phyloP scores from a whole-genome alignment of 2,797 vertebrate genomes.

The Potorous gilbertii region DNA sequence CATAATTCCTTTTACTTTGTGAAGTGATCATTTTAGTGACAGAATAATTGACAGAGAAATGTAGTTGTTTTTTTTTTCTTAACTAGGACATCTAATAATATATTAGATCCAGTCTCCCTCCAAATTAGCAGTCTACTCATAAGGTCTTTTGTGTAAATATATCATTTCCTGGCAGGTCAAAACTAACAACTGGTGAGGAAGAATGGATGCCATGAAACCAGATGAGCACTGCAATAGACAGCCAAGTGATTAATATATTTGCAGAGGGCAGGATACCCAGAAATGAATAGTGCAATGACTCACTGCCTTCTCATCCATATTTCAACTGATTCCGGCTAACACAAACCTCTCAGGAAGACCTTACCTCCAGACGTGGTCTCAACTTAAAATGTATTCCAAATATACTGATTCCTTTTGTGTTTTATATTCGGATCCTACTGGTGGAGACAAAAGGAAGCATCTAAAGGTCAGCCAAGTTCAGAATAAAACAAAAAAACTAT shows the following conservation, averaged over 20 bases:
- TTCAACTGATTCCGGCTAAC: background rate
- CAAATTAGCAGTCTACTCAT: constrained; percentile 68
- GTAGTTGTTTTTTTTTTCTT: background rate
- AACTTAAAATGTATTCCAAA: background rate
- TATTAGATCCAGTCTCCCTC: background rate
- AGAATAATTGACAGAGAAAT: background rate
- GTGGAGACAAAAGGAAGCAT: background rate
- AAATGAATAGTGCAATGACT: constrained; percentile 29
- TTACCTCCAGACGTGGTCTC: background rate
- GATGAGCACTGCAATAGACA: constrained; percentile 48
- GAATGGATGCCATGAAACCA: constrained; percentile 29
- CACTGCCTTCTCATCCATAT: background rate
- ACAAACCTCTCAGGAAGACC: background rate
- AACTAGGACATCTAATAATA: background rate
- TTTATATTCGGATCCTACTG: background rate
- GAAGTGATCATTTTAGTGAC: background rate
- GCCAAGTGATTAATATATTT: constrained; percentile 38
- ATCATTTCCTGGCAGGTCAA: constrained; percentile 41
- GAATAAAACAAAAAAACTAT: background rate
- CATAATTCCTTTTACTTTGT: background rate
- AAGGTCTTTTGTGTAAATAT: constrained; percentile 39
- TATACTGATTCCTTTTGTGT: background rate
- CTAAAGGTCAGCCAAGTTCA: background rate
- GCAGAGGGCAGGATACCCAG: background rate
- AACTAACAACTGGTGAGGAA: constrained; percentile 32